A percentile compares a stretch with the other conserved stretches of the same genome.
Conservation (phyloP, 2,888 invertebrate genomes). For the Parnassius glacialis region DNA sequence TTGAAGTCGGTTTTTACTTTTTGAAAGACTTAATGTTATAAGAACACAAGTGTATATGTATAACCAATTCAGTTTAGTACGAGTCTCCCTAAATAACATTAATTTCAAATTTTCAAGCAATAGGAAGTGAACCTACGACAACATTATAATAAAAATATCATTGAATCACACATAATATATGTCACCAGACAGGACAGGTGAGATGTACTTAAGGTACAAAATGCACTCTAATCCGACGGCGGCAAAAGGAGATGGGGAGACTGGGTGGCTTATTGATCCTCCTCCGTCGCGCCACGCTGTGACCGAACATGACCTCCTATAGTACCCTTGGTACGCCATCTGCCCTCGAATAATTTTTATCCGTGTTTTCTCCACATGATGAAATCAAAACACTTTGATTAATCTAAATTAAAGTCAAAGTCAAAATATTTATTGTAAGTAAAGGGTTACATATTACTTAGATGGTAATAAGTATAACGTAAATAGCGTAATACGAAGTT, state of each 20-base stretch:
- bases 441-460: too few relatives aligned
- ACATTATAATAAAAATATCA: constrained; percentile 32
- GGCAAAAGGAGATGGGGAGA: constrained; percentile 42
- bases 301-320: constrained; percentile 73
- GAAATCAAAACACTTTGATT: too few relatives aligned
- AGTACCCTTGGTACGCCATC: constrained; percentile 52
- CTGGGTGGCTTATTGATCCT: constrained; percentile 65
- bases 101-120: too few relatives aligned
- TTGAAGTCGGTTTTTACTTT: too few relatives aligned
- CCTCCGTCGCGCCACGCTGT: constrained; percentile 68
- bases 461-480: too few relatives aligned
- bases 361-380: not conserved
- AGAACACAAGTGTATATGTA: too few relatives aligned
- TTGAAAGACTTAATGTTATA: too few relatives aligned
- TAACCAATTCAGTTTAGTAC: too few relatives aligned
- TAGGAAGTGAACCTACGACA: constrained; percentile 20
- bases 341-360: constrained; percentile 31
- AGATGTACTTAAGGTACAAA: constrained; percentile 42
- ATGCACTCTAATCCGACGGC: constrained; percentile 47
- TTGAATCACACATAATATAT: constrained; percentile 4
- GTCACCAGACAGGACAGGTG: constrained; percentile 37
- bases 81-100: too few relatives aligned
- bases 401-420: too few relatives aligned
- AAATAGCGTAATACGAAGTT: too few relatives aligned
- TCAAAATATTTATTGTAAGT: too few relatives aligned